Evolutionary conservation across 2,888 invertebrate species (phyloP).

Genomic region (Drosophila longiperda): DNA sequence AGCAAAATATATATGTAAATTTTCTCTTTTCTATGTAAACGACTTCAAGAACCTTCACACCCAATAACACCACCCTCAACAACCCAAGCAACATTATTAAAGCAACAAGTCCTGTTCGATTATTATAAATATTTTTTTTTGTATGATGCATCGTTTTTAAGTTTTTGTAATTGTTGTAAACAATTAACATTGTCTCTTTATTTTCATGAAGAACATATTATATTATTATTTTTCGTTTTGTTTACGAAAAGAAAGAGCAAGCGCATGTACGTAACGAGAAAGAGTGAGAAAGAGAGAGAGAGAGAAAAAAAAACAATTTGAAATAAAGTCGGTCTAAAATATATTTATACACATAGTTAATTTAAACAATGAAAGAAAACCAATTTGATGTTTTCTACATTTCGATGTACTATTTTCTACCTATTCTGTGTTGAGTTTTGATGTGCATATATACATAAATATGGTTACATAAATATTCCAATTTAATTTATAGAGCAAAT

Average conservation of each 20-base stretch:
- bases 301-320: background rate
- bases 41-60: background rate
- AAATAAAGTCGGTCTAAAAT: conserved; percentile 8
- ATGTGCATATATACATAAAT: conserved; percentile 20
- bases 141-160: conserved; percentile 70
- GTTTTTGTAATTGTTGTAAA: conserved; percentile 40
- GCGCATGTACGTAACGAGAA: conserved; percentile 42
- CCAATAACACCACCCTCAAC: background rate
- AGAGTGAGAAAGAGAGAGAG: background rate
- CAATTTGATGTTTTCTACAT: conserved; percentile 28
- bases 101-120: conserved; percentile 39
- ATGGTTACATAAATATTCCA: conserved; percentile 48
- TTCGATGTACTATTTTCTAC: conserved; percentile 32
- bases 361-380: conserved; percentile 19
- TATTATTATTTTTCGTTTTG: conserved; percentile 5
- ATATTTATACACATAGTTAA: conserved; percentile 36
- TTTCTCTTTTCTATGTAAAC: conserved; percentile 39
- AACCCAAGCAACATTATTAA: conserved; percentile 13
- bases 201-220: conserved; percentile 17
- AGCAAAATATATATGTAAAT: conserved; percentile 61
- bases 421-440: conserved; percentile 33
- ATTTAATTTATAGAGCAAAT: conserved; percentile 57
- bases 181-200: conserved; percentile 33
- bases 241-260: conserved; percentile 15
- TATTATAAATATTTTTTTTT: conserved; percentile 21